Evolutionary conservation across 1,140 invertebrate genomes (phyloP).

Genomic region (Solenopsis invicta): DNA sequence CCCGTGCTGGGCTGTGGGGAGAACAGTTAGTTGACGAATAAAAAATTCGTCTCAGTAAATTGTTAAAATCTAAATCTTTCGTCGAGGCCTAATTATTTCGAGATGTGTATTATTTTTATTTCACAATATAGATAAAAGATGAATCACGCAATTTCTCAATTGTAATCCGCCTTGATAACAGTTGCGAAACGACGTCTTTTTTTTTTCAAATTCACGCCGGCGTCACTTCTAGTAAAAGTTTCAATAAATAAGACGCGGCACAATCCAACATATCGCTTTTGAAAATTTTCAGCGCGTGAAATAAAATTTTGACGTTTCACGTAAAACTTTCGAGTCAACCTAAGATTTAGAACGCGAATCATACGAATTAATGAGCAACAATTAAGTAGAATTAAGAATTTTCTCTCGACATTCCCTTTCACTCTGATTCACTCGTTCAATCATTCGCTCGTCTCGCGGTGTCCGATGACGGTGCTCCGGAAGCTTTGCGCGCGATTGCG

Average conservation of each 20-base stretch:
- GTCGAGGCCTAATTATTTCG: not conserved
- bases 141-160: not conserved
- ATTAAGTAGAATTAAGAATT: no score
- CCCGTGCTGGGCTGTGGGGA: no score
- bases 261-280: no score
- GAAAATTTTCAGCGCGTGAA: no score
- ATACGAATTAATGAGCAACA: no score
- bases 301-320: no score
- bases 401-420: not conserved
- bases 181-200: not conserved
- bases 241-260: no score
- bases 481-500: conserved; percentile 13
- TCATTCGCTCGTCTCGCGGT: no score
- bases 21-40: no score
- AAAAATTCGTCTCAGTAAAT: not conserved
- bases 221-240: not conserved
- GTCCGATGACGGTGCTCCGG: not conserved
- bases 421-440: not conserved
- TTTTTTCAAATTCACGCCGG: not conserved
- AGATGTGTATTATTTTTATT: not conserved
- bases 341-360: no score
- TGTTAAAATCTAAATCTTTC: not conserved
- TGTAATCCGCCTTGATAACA: not conserved
- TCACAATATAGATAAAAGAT: not conserved
- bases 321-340: no score